Evolutionary conservation across 2,888 invertebrate genomes (phyloP), one percentile per base, ranked within the genome.

Genomic region (Caenorhabditis sp.): DNA sequence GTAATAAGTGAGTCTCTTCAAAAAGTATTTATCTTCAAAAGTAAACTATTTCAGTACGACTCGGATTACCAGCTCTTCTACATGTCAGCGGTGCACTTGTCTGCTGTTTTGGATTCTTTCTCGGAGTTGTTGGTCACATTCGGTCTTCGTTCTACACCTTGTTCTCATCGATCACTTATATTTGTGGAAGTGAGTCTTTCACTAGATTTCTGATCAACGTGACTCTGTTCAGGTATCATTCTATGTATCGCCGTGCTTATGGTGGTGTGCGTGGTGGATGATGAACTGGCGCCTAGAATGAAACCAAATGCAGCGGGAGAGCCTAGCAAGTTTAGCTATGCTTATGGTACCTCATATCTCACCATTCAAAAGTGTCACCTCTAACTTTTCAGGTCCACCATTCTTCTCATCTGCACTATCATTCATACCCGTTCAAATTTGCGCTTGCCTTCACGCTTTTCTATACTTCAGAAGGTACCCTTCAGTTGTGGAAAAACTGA

Each of bases 261-360:
- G 89, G 88, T 90, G n/a, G 91, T 92, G 10, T 92, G 91, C 73
- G 90, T 90, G 2, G 92, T 92, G 2, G 92, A 92, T 77, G 91
- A 92, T 75, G 92, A 92, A 79, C 79, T 92, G 80, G 86, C 89
- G 12, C 90, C 91, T 0, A 81, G 91, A 70, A 91, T 91, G 91
- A 90, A 90, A 75, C 89, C 90, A 1, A 90, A 89, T 68, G 87
- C 91, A 0, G 89, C 90, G 8, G 91, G 91, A 58, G 91, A 91
- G 61, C 91, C 91, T 0, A 90, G 90, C 56, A 85, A 87, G 58
- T 91, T 91, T 56, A 87, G 87, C 58, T 91, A 90, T 73, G 73
- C 58, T 22, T 90, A 91, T 85, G 91, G 91, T 87, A 79, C 28
- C 16, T 26, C 4, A 6, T 6, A 31, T 31, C 7, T 31, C 31